These are phyloP conservation scores for Ibycter americanus DNA, from an alignment of 2,797 vertebrate species.

Conservation along the genomic window DNA sequence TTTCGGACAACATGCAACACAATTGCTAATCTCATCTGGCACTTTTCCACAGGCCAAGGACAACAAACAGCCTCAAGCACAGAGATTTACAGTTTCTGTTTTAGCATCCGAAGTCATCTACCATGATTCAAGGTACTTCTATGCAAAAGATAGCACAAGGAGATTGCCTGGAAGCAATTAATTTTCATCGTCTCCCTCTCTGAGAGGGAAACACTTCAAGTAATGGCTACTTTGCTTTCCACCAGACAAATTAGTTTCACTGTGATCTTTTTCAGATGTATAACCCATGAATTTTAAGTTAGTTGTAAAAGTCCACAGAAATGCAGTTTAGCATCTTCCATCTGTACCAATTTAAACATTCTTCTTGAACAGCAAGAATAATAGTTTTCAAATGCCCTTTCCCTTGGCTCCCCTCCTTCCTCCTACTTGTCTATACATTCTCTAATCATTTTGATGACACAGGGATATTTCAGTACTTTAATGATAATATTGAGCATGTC, in stretches of 20 bases:
- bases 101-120: background rate
- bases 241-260: background rate
- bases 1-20: background rate
- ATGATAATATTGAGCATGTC: background rate
- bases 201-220: background rate
- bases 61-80: background rate
- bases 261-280: background rate
- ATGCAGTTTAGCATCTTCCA: background rate
- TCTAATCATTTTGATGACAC: background rate
- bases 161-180: background rate
- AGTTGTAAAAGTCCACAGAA: background rate
- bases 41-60: background rate
- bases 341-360: background rate
- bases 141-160: background rate
- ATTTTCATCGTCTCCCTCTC: background rate
- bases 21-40: background rate
- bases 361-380: background rate
- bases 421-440: background rate
- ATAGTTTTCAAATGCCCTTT: background rate
- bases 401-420: background rate
- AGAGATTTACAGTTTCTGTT: background rate
- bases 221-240: background rate
- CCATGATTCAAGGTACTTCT: background rate
- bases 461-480: background rate
- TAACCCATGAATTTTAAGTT: background rate